Percentiles rank a stretch among this genome's conserved stretches.
Conservation (phyloP, 2,113 vertebrate genomes). For the Syngnathus typhle region DNA sequence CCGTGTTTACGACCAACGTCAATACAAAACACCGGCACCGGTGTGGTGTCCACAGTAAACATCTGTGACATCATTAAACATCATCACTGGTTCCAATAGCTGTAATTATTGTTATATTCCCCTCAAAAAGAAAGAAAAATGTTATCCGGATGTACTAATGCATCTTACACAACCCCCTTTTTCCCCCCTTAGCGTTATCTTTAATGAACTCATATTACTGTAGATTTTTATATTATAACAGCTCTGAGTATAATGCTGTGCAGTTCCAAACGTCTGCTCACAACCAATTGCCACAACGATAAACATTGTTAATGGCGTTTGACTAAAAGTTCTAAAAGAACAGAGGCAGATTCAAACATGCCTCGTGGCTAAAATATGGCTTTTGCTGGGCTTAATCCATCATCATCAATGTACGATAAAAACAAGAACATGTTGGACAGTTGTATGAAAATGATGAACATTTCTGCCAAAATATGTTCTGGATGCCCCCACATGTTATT, state of each 20-base stretch:
- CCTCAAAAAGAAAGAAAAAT: background rate
- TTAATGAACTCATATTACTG: background rate
- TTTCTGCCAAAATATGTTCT: too few relatives aligned
- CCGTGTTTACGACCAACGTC: background rate
- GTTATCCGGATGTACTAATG: background rate
- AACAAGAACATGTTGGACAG: too few relatives aligned
- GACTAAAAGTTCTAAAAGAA: background rate
- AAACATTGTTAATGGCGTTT: background rate
- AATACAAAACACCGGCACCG: conserved; percentile 4
- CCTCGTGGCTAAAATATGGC: too few relatives aligned
- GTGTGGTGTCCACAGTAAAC: background rate
- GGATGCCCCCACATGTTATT: too few relatives aligned
- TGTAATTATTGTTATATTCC: background rate
- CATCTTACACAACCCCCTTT: background rate
- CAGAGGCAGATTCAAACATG: too few relatives aligned
- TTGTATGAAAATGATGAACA: too few relatives aligned
- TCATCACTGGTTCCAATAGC: background rate
- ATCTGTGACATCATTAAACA: conserved; percentile 10
- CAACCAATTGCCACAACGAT: background rate
- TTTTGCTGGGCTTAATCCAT: too few relatives aligned
- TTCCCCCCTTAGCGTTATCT: background rate
- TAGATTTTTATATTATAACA: background rate
- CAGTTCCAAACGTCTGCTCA: background rate
- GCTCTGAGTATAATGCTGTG: background rate
- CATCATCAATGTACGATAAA: too few relatives aligned